phyloP scores from a whole-genome alignment of 2,113 vertebrate species.

The zebrafish (Danio rerio) region GRCz12tu NC_133190.1:36124001-36124500 shows the following conservation, averaged over 20 bases:
- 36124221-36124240: slow-evolving; percentile 81
- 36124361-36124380: slow-evolving; percentile 70
- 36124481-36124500: not conserved
- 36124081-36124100: slow-evolving; percentile 1
- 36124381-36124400: slow-evolving; percentile 41
- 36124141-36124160: slow-evolving; percentile 51
- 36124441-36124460: slow-evolving; percentile 32
- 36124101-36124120: slow-evolving; percentile 9
- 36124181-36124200: slow-evolving; percentile 76
- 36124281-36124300: slow-evolving; percentile 89
- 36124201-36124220: slow-evolving; percentile 78
- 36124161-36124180: slow-evolving; percentile 64
- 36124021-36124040: not conserved
- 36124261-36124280: slow-evolving; percentile 91
- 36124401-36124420: not conserved
- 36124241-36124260: slow-evolving; percentile 75
- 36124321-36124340: slow-evolving; percentile 78
- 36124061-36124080: slow-evolving; percentile 13
- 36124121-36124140: slow-evolving; percentile 9
- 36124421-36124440: slow-evolving; percentile 8
- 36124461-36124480: not conserved
- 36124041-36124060: not conserved
- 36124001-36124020: not conserved
- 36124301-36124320: slow-evolving; percentile 87
- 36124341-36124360: slow-evolving; percentile 59